Conservation (phyloP, 2,888 invertebrate species). For the Dione juno region DNA sequence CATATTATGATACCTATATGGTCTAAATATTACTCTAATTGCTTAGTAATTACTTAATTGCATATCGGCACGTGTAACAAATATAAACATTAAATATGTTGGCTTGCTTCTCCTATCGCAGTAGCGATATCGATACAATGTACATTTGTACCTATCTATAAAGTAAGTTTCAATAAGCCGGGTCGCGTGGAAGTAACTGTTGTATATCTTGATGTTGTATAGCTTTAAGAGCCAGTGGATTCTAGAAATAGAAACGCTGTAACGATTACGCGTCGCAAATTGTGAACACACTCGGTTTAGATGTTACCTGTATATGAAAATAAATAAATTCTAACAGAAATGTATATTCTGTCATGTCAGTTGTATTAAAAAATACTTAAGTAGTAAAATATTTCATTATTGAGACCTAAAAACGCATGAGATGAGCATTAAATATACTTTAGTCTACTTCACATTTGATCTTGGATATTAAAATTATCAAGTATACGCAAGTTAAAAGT, state of each 20-base stretch:
- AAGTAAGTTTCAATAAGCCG: conserved; percentile 4
- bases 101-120: conserved; percentile 4
- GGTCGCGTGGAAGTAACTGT: conserved; percentile 4
- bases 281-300: no score
- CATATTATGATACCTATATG: no score
- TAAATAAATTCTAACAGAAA: no score
- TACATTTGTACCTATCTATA: conserved; percentile 6
- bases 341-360: no score
- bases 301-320: not conserved
- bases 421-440: no score
- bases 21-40: not conserved
- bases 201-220: conserved; percentile 1
- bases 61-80: conserved; percentile 9
- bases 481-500: no score
- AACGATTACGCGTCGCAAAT: not conserved
- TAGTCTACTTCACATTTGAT: no score
- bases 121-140: conserved; percentile 6
- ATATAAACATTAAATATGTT: conserved; percentile 16
- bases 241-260: conserved; percentile 17
- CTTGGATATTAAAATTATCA: no score
- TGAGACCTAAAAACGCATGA: no score
- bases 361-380: no score
- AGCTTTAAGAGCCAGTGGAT: not conserved
- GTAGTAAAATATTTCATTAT: no score
- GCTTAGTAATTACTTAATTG: not conserved